A percentile compares a stretch with the other conserved stretches of the same genome.
phyloP scores from a whole-genome alignment of 2,113 vertebrate species.

The Plecotus auritus region DNA sequence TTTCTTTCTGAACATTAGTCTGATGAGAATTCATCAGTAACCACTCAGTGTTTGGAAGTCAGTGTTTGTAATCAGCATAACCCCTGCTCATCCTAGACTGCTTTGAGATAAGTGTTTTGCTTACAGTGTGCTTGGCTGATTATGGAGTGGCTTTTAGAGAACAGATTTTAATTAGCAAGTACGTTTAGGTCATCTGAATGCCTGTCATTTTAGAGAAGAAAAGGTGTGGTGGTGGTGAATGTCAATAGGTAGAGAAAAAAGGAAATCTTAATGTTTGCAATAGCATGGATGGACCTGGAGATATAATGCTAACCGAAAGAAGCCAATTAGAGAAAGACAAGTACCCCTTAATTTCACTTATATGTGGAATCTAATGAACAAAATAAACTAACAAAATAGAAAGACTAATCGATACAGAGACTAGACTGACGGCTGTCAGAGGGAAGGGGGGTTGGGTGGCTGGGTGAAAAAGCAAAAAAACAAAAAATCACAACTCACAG shows the following conservation, averaged over 20 bases:
- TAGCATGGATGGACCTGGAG: background rate
- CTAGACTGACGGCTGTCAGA: background rate
- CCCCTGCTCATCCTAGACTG: background rate
- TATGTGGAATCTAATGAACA: background rate
- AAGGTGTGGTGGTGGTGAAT: background rate
- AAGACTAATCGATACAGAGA: background rate
- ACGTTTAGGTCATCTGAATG: background rate
- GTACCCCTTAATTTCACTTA: background rate
- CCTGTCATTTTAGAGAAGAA: constrained; percentile 6
- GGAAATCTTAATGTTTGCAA: background rate
- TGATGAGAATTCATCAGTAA: background rate
- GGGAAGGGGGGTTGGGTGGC: background rate
- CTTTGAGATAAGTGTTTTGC: background rate
- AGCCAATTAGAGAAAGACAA: background rate
- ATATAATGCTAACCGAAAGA: background rate
- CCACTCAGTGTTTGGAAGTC: background rate
- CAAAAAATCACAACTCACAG: background rate
- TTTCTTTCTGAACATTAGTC: background rate
- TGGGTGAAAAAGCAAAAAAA: background rate
- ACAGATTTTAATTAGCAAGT: constrained; percentile 26
- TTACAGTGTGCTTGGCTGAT: background rate
- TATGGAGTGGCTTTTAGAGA: constrained; percentile 14
- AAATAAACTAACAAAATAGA: background rate
- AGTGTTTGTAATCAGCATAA: background rate
- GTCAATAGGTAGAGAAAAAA: background rate